Base-by-base conservation (phyloP, 2,888 invertebrate species). In the Epistrophella euchroma region DNA sequence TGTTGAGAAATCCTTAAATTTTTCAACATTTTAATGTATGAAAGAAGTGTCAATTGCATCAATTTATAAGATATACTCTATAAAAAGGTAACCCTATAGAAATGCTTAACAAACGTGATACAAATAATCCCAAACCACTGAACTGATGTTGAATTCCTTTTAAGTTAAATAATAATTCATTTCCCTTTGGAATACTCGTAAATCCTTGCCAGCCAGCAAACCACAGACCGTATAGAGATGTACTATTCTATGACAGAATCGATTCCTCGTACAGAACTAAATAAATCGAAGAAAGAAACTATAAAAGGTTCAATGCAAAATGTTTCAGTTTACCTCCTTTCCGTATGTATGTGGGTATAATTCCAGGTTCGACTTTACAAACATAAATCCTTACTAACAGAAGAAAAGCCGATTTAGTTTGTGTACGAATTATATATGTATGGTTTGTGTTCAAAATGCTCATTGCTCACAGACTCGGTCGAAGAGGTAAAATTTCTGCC, bases 81-180 rank as follows among this genome's bases (percentile, higher is more conserved):
- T 22, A 55, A 2, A 47, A 52, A 52, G 15, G 28, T 28, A 5
- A 43, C 43, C 11, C 17, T 25, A 62, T 22, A 32, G 9, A 56
- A 50, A 45, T n/a, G 13, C 66, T 28, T 4, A 60, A 62, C 68
- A 71, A 64, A 76, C 58, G 66, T 43, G 58, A 60, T 60, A 73
- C 52, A 60, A 68, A 68, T 37, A 52, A 40, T 52, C 37, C 56
- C 32, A 5, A 72, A 45, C 66, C 66, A 72, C 35, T 72, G 82
- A 82, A 50, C 56, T 60, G 66, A 40, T 66, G 52, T 37, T 10
- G n/a, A 60, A 72, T 52, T 71, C 64, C 71, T 45, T 58, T 72
- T 68, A 52, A 72, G 50, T 73, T 77, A 66, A 82, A 77, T 77
- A 82, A 82, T 77, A 72, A 82, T 68, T 82, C 72, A 60, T 72